phyloP scores from a whole-genome alignment of 2,113 vertebrate genomes.

The Grammomys surdaster region DNA sequence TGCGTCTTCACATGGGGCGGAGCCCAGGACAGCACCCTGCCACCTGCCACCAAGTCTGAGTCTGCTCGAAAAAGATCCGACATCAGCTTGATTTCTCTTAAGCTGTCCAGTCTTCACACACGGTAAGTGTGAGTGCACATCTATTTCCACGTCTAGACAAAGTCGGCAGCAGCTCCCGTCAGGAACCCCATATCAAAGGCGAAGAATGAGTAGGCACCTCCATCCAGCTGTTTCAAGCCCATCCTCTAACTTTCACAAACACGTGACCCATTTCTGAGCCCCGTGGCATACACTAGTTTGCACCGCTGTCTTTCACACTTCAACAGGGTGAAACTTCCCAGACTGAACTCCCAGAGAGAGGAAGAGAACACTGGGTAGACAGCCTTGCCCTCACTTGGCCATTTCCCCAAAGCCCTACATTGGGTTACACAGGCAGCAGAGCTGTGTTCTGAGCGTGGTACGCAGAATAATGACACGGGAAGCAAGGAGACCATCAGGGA shows the following conservation, averaged over 20 bases:
- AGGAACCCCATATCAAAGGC: background rate
- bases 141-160: background rate
- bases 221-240: background rate
- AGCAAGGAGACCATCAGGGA: background rate
- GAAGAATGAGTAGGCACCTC: background rate
- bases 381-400: background rate
- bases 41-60: background rate
- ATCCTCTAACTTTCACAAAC: background rate
- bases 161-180: background rate
- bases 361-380: background rate
- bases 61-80: background rate
- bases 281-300: background rate
- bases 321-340: background rate
- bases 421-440: background rate
- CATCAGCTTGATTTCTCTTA: background rate
- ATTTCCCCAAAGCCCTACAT: background rate
- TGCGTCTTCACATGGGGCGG: background rate
- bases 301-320: background rate
- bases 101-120: background rate
- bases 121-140: background rate
- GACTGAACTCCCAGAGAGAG: background rate
- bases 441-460: background rate
- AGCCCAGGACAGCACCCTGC: too few species aligned
- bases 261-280: background rate
- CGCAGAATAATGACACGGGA: background rate